Evolutionary conservation across 2,113 vertebrate species (phyloP).

Genomic region (human): GRCh38 chr9:135331001-135331500

Average conservation of each 20-base stretch:
- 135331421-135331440: fast-evolving
- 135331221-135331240: neutral
- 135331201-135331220: neutral
- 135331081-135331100: neutral
- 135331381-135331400: neutral
- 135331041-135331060: fast-evolving
- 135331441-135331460: fast-evolving
- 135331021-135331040: neutral
- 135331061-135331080: too few relatives aligned
- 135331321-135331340: fast-evolving
- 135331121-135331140: neutral
- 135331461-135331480: fast-evolving
- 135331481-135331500: fast-evolving
- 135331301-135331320: fast-evolving
- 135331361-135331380: neutral
- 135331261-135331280: neutral
- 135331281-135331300: neutral
- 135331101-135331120: neutral
- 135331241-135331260: too few relatives aligned
- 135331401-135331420: neutral
- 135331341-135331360: neutral
- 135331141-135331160: too few relatives aligned
- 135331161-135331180: too few relatives aligned
- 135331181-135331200: too few relatives aligned
- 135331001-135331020: neutral